phyloP scores from a whole-genome alignment of 2,797 vertebrate species.

The Phylloscopus collybita region DNA sequence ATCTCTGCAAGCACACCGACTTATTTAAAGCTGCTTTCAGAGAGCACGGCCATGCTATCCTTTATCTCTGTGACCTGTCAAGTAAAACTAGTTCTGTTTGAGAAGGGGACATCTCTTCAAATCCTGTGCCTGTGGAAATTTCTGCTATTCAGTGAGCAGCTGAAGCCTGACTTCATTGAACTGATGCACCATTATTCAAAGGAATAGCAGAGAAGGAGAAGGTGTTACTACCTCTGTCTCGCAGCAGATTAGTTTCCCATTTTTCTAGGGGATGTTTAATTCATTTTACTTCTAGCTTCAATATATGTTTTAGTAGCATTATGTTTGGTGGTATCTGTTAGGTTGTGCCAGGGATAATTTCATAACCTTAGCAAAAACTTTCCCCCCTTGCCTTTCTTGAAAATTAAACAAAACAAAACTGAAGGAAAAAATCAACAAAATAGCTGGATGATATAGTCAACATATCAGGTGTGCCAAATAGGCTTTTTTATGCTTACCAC shows the following conservation, averaged over 20 bases:
- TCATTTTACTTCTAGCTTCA: not conserved
- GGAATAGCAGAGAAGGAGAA: not conserved
- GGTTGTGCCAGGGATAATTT: not conserved
- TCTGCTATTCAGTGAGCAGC: not conserved
- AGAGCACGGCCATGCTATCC: not conserved
- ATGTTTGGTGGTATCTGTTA: not conserved
- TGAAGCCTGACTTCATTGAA: not conserved
- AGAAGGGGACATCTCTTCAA: not conserved
- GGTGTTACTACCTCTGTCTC: not conserved
- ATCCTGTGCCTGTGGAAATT: not conserved
- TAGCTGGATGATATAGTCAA: not conserved
- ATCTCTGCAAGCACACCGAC: not conserved
- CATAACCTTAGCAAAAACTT: not conserved
- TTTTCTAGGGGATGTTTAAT: not conserved
- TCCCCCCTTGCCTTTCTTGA: rapidly evolving
- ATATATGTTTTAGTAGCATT: not conserved
- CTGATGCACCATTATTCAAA: not conserved
- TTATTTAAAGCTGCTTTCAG: not conserved
- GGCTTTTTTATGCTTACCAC: not conserved
- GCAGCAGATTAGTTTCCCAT: not conserved
- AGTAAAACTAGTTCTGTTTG: not conserved
- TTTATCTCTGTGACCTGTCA: not conserved
- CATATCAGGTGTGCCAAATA: not conserved
- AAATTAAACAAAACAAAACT: not conserved
- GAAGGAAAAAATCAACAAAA: not conserved